Evolutionary conservation across 2,888 invertebrate genomes (phyloP), one percentile per base, ranked within the genome.

Genomic region (Tenthredo distinguenda): DNA sequence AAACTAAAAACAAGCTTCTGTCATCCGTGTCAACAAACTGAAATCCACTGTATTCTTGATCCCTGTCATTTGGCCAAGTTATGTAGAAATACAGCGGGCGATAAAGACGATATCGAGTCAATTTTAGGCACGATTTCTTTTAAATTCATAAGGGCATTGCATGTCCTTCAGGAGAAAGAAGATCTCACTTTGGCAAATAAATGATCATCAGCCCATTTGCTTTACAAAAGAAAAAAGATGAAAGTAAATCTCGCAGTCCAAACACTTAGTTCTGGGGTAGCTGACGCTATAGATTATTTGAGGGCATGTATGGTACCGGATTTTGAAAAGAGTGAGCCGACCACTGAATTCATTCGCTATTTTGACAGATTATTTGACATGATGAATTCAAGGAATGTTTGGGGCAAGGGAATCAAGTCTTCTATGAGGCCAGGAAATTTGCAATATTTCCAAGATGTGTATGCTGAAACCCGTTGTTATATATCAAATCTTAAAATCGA

Each of bases 301-400:
- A 86, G 65, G 68, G 82, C 12, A 21, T 72, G 71, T 65, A 43
- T 77, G 15, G n/a, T 55, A 72, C 31, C 72, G 12, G 71, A 77
- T 84, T 89, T 89, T 72, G 65, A 84, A 68, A 77, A 82, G 31
- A 72, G 65, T 84, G 86, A 79, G 65, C 85, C 86, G 26, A 88
- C 88, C 26, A 84, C 86, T 9, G 81, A 87, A 85, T 88, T 89
- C 86, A 86, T 88, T 43, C 43, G 87, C 31, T 84, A 82, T 43
- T 85, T 87, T n/a, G 85, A 87, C 68, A 77, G 76, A 65, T 34
- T 84, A 26, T 88, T 89, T 84, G 88, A 89, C 62, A n/a, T 86
- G 43, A 74, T 88, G 76, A 88, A 88, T 77, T 83, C 81, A n/a
- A 83, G 87, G 82, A 87, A 83, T 86, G 34, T 65, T 40, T 88